phyloP scores from a whole-genome alignment of 2,113 vertebrate genomes.

The Scomber colias region DNA sequence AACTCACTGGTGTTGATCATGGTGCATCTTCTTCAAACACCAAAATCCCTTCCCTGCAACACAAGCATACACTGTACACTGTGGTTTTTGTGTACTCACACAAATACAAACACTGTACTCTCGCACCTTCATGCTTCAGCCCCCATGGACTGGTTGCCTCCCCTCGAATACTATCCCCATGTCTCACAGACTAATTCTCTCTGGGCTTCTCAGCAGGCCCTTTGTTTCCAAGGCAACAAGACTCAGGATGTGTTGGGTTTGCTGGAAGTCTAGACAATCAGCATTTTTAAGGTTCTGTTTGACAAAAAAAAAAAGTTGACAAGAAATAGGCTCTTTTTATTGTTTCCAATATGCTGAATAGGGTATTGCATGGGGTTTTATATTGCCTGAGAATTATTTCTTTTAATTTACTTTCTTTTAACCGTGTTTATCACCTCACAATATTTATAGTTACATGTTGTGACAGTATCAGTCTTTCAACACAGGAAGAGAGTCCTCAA shows the following conservation, averaged over 20 bases:
- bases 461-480: neutral
- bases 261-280: constrained; percentile 50
- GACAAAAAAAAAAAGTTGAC: constrained; percentile 31
- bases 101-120: constrained; percentile 1
- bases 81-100: constrained; percentile 17
- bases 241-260: constrained; percentile 53
- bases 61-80: neutral
- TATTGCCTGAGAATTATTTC: neutral
- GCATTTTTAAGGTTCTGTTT: constrained; percentile 43
- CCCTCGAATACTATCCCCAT: constrained; percentile 46
- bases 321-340: constrained; percentile 2
- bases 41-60: constrained; percentile 11
- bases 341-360: neutral
- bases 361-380: neutral
- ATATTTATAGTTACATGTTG: neutral
- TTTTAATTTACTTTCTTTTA: neutral
- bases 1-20: constrained; percentile 29
- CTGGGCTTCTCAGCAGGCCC: constrained; percentile 61
- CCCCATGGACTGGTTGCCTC: constrained; percentile 45
- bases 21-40: constrained; percentile 49
- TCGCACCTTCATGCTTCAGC: constrained; percentile 36
- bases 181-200: constrained; percentile 70
- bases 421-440: neutral
- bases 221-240: constrained; percentile 82
- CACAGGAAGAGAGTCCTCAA: neutral